phyloP scores from a whole-genome alignment of 2,888 invertebrate genomes.

The Nipponacmea schrenckii region DNA sequence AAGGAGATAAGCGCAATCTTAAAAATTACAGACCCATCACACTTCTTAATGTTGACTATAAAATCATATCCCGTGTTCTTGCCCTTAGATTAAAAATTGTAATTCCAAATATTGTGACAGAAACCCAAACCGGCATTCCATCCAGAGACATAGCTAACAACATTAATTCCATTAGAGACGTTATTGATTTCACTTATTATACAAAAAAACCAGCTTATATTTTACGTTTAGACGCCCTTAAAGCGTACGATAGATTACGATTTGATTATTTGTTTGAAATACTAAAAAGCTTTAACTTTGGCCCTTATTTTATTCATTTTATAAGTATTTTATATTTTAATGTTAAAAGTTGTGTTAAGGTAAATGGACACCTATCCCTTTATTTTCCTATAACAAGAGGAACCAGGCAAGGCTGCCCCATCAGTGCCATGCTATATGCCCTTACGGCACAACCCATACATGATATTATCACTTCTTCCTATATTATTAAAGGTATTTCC shows the following conservation, averaged over 20 bases:
- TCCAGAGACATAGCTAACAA: background rate
- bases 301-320: background rate
- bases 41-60: background rate
- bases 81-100: background rate
- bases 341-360: background rate
- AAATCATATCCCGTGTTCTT: background rate
- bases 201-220: background rate
- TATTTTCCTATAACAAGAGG: background rate
- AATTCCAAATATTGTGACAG: background rate
- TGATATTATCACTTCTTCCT: background rate
- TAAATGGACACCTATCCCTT: background rate
- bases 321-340: background rate
- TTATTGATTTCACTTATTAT: background rate
- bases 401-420: background rate
- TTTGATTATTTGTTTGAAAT: background rate
- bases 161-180: background rate
- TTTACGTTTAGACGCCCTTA: background rate
- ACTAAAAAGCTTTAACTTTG: background rate
- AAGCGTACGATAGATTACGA: background rate
- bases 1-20: background rate
- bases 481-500: background rate
- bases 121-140: background rate
- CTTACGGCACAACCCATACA: background rate
- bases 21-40: background rate
- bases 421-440: background rate